Evolutionary conservation across 1,140 invertebrate species (phyloP), one percentile per base, ranked within the genome.

Genomic region (Brachionus angularis): DNA sequence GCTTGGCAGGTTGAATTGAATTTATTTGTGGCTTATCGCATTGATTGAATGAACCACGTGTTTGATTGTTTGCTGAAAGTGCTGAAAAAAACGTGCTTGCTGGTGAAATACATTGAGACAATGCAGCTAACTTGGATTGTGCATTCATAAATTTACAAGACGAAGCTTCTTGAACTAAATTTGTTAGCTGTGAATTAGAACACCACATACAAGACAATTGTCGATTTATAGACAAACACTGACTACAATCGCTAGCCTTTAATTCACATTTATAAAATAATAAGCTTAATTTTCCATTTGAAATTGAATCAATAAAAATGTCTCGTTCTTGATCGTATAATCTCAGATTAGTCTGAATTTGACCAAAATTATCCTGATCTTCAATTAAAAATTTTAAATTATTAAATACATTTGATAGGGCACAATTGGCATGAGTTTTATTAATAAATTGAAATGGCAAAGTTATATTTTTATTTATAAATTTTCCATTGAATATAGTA

Each of bases 161-260:
- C 14, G 49, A n/a, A 2, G 23, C 3, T 18, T 16, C 14, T n/a
- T n/a, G n/a, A n/a, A n/a, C n/a, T n/a, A n/a, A n/a, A n/a, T n/a
- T n/a, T n/a, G n/a, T n/a, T n/a, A n/a, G n/a, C n/a, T n/a, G n/a
- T 33, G 42, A 46, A 18, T 31, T 31, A 7, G 23, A 27, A 21
- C 62, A 67, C 42, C 42, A 67, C 42, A 46, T 50, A 36, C 62
- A 67, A 33, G 29, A 34, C 42, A 67, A 25, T 23, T 67, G 62
- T 0, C 42, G 62, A 36, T 67, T 67, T 10, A 67, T 21, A 29
- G 62, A 47, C 62, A 67, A 50, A 50, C 62, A 67, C 8, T n/a
- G 21, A 5, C 27, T 33, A 49, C 62, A 67, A 47, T 67, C 42
- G 0, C 0, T 31, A 3, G 42, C 39, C n/a, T 47, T 47, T 0